A percentile compares a stretch with the other conserved stretches of the same genome.
These are phyloP conservation scores for Adela reaumurella DNA, from an alignment of 2,888 invertebrate species.

Conservation along the genomic window DNA sequence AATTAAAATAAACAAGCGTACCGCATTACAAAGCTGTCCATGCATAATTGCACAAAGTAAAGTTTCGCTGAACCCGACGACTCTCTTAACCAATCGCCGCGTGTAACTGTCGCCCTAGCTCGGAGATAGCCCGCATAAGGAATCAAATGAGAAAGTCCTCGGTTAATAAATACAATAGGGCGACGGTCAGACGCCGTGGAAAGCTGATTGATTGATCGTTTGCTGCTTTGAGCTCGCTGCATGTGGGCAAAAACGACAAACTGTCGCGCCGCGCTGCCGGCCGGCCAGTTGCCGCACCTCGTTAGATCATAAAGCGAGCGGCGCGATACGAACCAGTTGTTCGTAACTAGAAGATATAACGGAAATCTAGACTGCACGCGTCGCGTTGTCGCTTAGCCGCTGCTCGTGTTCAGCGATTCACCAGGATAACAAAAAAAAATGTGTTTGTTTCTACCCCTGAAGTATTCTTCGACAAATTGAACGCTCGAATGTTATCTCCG, in stretches of 20 bases:
- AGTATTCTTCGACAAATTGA: neutral
- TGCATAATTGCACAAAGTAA: too few species aligned
- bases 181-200: constrained; percentile 18
- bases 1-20: too few species aligned
- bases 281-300: neutral
- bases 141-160: constrained; percentile 50
- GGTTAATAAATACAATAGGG: constrained; percentile 55
- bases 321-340: neutral
- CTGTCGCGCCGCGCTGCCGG: neutral
- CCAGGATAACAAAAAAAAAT: too few species aligned
- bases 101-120: neutral
- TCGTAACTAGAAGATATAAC: neutral
- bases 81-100: neutral
- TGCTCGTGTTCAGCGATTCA: too few species aligned
- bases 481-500: neutral
- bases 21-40: too few species aligned
- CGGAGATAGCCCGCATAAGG: constrained; percentile 29
- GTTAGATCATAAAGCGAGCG: neutral
- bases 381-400: too few species aligned
- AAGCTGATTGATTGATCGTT: constrained; percentile 22
- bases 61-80: neutral
- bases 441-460: neutral
- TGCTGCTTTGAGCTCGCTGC: neutral
- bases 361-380: too few species aligned
- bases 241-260: neutral